Evolutionary conservation across 2,797 vertebrate genomes (phyloP).

Genomic region (Chelon labrosus): DNA sequence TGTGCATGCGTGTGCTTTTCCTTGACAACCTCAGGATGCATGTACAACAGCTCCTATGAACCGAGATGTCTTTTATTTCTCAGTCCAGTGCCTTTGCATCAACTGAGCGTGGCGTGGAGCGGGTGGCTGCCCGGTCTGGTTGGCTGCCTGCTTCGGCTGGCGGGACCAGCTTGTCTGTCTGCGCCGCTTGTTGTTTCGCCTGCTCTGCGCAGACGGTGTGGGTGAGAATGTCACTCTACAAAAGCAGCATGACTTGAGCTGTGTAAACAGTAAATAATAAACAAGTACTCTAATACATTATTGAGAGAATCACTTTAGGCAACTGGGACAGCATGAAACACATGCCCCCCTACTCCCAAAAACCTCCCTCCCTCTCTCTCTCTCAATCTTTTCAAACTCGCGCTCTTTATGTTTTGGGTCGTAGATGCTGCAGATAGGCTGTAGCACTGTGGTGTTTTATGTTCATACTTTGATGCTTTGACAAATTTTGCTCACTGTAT

Average conservation of each 20-base stretch:
- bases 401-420: conserved; percentile 68
- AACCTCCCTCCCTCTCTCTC: background rate
- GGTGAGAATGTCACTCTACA: conserved; percentile 78
- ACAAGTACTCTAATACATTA: conserved; percentile 86
- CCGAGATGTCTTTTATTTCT: conserved; percentile 84
- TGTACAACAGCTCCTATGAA: conserved; percentile 80
- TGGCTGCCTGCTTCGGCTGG: conserved; percentile 65
- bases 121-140: conserved; percentile 64
- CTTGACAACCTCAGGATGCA: conserved; percentile 80
- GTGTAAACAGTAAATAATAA: conserved; percentile 89
- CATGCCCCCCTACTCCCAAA: conserved; percentile 25
- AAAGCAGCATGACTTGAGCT: conserved; percentile 78
- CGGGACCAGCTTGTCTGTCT: conserved; percentile 62
- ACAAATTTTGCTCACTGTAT: conserved; percentile 9
- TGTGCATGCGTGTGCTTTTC: conserved; percentile 61
- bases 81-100: conserved; percentile 80
- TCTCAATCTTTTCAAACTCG: conserved; percentile 63
- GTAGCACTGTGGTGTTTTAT: conserved; percentile 21
- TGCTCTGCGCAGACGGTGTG: conserved; percentile 72
- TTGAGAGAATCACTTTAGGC: conserved; percentile 86
- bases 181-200: conserved; percentile 55
- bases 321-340: conserved; percentile 82
- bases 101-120: conserved; percentile 69
- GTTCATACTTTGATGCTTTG: conserved; percentile 37
- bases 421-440: conserved; percentile 54